Base-by-base conservation (phyloP, 2,888 invertebrate species). In the Drosophila mulleri region DNA sequence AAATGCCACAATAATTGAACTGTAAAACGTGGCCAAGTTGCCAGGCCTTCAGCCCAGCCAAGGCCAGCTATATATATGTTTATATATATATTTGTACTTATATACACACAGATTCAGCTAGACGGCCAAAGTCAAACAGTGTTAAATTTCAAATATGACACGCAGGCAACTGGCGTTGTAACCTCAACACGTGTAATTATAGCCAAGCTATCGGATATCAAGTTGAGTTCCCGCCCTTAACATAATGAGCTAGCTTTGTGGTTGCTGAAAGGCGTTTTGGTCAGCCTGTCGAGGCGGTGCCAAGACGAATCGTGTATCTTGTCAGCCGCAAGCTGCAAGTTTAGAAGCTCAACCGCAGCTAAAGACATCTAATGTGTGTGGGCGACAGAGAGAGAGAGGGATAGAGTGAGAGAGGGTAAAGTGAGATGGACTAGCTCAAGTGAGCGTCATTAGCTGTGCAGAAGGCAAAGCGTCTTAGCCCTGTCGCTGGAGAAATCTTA, bases 1-100 rank as follows among this genome's bases (percentile, higher is more conserved):
- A 72, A 78, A 73, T 75, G 72, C 71, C 68, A 67, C 70, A 83
- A 79, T 88, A 87, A 81, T 82, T 79, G 76, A 79, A 71, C 79
- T 56, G 56, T 63, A 48, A 65, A 75, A 78, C 75, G 56, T 75
- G 67, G 61, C 64, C 63, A 64, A 59, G 50, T 59, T 62, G 26
- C 16, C n/a, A 44, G 54, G 20, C 47, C 48, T 41, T 29, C n/a
- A 11, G 35, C n/a, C 58, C n/a, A n/a, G 20, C 42, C 59, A 37
- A 41, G 45, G 66, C 44, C 41, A 39, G 39, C 26, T 29, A 5
- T 14, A 32, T 14, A 48, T 7, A 48, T n/a, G n/a, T n/a, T n/a
- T n/a, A n/a, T 3, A n/a, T n/a, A n/a, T 29, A 32, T 12, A 32
- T 12, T 2, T 1, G n/a, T n/a, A 32, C 7, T 7, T 18, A 5